phyloP scores from a whole-genome alignment of 2,113 vertebrate genomes.

The Scortum barcoo region DNA sequence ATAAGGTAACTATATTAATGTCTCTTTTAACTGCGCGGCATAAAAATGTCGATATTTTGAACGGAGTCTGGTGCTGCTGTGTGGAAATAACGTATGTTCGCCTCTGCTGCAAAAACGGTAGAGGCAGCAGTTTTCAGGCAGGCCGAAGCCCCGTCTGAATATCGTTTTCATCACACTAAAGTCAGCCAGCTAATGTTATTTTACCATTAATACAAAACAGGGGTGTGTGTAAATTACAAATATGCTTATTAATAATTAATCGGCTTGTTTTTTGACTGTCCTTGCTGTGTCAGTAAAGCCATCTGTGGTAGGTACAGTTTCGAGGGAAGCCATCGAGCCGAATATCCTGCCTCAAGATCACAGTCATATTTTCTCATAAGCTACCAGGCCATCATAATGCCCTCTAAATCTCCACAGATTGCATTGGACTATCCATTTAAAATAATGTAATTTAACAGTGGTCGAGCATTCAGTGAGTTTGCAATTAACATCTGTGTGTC shows the following conservation, averaged over 20 bases:
- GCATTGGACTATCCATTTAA: not conserved
- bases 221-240: not conserved
- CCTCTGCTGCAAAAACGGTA: constrained; percentile 40
- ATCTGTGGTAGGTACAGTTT: constrained; percentile 8
- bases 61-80: not conserved
- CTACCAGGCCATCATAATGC: not conserved
- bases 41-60: not conserved
- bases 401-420: not conserved
- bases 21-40: not conserved
- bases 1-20: constrained; percentile 67
- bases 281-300: not conserved
- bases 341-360: not conserved
- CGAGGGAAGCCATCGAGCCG: constrained; percentile 21
- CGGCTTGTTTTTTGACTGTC: not conserved
- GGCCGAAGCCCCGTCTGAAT: constrained; percentile 65
- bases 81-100: not conserved
- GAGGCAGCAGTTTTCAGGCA: constrained; percentile 52
- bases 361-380: not conserved
- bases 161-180: constrained; percentile 41
- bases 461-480: not conserved
- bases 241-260: not conserved
- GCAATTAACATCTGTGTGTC: constrained; percentile 42
- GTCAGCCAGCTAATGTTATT: not conserved
- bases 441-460: not conserved
- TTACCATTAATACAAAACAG: too few relatives aligned